Percentiles rank a stretch among this genome's conserved stretches.
Evolutionary conservation across 2,888 invertebrate species (phyloP).

Genomic region (Philereme transversata): DNA sequence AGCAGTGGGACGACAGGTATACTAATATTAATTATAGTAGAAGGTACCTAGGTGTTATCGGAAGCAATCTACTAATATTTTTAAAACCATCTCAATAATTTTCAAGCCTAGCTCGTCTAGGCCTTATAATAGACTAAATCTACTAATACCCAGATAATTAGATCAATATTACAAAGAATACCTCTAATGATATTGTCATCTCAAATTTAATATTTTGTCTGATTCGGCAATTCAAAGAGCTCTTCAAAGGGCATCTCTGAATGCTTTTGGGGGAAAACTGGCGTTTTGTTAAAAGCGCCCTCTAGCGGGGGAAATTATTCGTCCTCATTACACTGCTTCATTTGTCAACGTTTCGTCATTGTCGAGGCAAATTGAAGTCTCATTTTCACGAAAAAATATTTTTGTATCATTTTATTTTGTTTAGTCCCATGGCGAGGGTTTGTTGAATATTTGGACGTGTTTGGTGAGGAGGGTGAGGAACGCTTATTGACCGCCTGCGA

Average conservation of each 20-base stretch:
- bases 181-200: constrained; percentile 3
- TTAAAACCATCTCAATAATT: no score
- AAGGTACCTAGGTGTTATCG: no score
- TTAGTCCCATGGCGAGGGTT: background rate
- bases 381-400: constrained; percentile 16
- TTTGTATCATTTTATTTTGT: constrained; percentile 13
- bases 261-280: constrained; percentile 24
- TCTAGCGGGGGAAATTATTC: constrained; percentile 25
- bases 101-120: no score
- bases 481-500: no score
- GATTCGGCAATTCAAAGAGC: constrained; percentile 23
- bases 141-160: no score
- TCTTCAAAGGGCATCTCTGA: constrained; percentile 27
- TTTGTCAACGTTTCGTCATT: constrained; percentile 29
- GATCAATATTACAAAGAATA: no score
- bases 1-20: no score
- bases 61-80: no score
- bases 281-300: constrained; percentile 26
- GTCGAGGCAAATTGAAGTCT: constrained; percentile 23
- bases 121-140: no score
- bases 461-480: no score
- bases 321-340: constrained; percentile 29
- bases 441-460: no score
- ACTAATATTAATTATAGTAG: no score
- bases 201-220: constrained; percentile 16